These are phyloP conservation scores for Drosophila meridionalis DNA, from an alignment of 2,888 invertebrate species.

Conservation along the genomic window DNA sequence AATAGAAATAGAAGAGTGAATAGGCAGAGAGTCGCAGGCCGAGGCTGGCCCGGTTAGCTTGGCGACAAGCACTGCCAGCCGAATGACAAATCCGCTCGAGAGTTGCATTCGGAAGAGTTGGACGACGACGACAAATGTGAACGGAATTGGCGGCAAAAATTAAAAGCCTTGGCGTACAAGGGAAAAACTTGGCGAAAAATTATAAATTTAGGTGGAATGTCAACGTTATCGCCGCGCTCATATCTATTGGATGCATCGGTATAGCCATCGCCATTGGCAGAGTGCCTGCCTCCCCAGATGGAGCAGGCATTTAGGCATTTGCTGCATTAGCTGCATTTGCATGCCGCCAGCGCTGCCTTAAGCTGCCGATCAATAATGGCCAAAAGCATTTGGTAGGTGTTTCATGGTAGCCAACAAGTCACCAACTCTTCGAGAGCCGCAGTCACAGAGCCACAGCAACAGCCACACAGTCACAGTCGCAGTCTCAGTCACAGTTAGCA, in stretches of 20 bases:
- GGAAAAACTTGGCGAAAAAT: constrained; percentile 72
- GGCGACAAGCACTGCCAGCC: constrained; percentile 37
- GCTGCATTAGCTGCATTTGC: constrained; percentile 43
- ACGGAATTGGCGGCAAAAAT: constrained; percentile 79
- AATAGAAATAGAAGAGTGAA: constrained; percentile 31
- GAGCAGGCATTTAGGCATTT: constrained; percentile 60
- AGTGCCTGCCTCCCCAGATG: constrained; percentile 33
- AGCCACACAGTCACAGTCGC: neutral
- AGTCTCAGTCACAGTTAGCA: constrained; percentile 43
- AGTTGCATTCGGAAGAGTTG: constrained; percentile 23
- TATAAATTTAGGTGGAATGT: constrained; percentile 82
- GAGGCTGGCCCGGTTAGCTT: constrained; percentile 18
- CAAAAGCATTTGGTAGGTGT: constrained; percentile 72
- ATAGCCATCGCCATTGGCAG: constrained; percentile 18
- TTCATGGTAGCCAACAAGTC: constrained; percentile 70
- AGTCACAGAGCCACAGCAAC: constrained; percentile 30
- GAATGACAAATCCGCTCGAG: constrained; percentile 68
- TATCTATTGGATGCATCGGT: constrained; percentile 74
- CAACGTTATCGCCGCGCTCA: constrained; percentile 77
- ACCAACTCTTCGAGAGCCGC: constrained; percentile 41
- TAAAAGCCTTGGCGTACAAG: constrained; percentile 76
- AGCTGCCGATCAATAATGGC: constrained; percentile 70
- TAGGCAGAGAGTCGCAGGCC: constrained; percentile 27
- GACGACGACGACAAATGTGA: constrained; percentile 52
- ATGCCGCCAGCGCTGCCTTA: constrained; percentile 51